Evolutionary conservation across 1,140 invertebrate genomes (phyloP).

Genomic region (Solen grandis): DNA sequence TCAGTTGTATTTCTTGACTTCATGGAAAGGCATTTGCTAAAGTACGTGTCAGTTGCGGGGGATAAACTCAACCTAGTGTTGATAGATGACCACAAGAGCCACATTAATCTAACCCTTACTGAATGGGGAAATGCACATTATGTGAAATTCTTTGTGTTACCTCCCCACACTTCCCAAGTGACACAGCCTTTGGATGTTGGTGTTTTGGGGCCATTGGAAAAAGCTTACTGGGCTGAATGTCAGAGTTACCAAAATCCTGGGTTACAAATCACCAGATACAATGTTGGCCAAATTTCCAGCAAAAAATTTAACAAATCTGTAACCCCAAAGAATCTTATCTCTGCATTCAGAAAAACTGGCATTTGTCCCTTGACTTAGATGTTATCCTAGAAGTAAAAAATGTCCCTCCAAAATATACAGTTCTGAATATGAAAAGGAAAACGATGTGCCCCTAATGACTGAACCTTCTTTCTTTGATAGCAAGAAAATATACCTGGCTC

Average conservation of each 20-base stretch:
- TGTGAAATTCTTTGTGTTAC: slow-evolving; percentile 12
- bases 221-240: slow-evolving; percentile 11
- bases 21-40: background rate
- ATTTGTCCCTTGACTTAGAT: background rate
- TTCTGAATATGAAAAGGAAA: no score
- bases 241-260: slow-evolving; percentile 1
- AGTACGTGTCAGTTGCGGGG: background rate
- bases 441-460: no score
- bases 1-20: background rate
- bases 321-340: slow-evolving; percentile 19
- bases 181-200: slow-evolving; percentile 20
- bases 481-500: no score
- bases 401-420: no score
- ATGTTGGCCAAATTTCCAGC: background rate
- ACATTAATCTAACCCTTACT: slow-evolving; percentile 28
- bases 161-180: slow-evolving; percentile 15
- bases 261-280: background rate
- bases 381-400: no score
- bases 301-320: slow-evolving; percentile 8
- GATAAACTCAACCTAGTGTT: background rate
- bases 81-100: slow-evolving; percentile 38
- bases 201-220: slow-evolving; percentile 19
- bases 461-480: no score
- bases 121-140: slow-evolving; percentile 1
- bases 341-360: slow-evolving; percentile 22